A percentile compares a stretch with the other conserved stretches of the same genome.
These are phyloP conservation scores for Numenius arquata DNA, from an alignment of 2,113 vertebrate genomes.

Conservation along the genomic window DNA sequence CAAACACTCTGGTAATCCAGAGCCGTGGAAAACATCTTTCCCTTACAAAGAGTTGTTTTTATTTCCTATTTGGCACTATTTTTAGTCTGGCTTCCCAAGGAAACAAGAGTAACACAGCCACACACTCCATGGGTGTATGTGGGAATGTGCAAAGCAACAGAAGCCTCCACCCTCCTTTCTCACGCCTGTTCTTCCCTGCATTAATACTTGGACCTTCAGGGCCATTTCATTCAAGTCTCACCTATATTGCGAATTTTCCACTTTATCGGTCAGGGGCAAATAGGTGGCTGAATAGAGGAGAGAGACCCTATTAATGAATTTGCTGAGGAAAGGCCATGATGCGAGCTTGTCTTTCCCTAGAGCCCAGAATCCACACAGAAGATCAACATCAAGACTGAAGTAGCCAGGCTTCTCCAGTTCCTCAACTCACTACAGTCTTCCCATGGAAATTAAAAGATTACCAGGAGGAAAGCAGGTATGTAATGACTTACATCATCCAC, in stretches of 20 bases:
- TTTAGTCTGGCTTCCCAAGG: not conserved
- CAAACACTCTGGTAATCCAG: conserved; percentile 9
- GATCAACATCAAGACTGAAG: not conserved
- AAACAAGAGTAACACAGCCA: not conserved
- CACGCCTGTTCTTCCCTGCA: not conserved
- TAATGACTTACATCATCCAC: not conserved
- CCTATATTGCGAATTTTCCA: not conserved
- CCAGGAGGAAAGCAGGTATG: not conserved
- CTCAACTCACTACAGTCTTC: too few species aligned
- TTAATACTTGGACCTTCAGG: not conserved
- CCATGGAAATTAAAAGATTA: not conserved
- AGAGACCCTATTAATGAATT: not conserved
- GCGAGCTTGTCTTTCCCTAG: not conserved
- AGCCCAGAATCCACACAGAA: not conserved
- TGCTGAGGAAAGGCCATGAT: not conserved
- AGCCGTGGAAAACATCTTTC: not conserved
- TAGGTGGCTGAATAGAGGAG: not conserved
- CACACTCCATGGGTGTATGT: not conserved
- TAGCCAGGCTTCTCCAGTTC: not conserved
- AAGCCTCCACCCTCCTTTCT: not conserved
- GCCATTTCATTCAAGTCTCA: not conserved
- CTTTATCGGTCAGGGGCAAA: not conserved
- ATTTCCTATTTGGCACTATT: not conserved
- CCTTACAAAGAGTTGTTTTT: not conserved
- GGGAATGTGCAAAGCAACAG: not conserved